These are phyloP conservation scores for Tympanuchus pallidicinctus DNA, from an alignment of 2,113 vertebrate species.

Conservation along the genomic window DNA sequence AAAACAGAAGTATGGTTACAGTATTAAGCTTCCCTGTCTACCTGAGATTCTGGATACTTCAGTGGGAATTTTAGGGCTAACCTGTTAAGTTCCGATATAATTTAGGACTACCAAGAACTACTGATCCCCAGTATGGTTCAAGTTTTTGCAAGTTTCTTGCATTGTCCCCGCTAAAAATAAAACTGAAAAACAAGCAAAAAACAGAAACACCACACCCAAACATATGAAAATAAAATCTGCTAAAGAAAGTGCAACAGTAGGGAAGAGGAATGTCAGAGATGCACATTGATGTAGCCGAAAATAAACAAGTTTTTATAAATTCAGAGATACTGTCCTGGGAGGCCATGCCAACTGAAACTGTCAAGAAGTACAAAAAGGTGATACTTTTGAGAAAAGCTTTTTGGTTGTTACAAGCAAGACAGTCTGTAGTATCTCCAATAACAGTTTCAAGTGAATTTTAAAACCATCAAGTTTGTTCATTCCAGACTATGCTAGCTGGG, in stretches of 20 bases:
- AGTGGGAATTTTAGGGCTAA: neutral
- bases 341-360: neutral
- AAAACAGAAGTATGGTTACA: neutral
- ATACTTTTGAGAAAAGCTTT: neutral
- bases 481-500: neutral
- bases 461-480: neutral
- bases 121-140: neutral
- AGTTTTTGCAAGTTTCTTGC: neutral
- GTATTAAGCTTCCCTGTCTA: neutral
- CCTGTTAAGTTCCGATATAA: fast-evolving
- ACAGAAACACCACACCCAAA: too few relatives aligned
- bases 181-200: too few relatives aligned
- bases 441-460: neutral
- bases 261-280: neutral
- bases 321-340: neutral
- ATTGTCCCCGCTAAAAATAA: neutral
- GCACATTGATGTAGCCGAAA: neutral
- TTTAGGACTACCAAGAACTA: neutral
- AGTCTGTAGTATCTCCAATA: neutral
- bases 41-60: neutral
- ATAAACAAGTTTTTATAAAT: neutral
- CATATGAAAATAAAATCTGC: neutral
- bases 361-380: neutral
- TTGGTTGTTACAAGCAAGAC: neutral
- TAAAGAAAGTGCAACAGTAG: neutral